phyloP scores from a whole-genome alignment of 2,797 vertebrate species.

The Sebastes goodei region DNA sequence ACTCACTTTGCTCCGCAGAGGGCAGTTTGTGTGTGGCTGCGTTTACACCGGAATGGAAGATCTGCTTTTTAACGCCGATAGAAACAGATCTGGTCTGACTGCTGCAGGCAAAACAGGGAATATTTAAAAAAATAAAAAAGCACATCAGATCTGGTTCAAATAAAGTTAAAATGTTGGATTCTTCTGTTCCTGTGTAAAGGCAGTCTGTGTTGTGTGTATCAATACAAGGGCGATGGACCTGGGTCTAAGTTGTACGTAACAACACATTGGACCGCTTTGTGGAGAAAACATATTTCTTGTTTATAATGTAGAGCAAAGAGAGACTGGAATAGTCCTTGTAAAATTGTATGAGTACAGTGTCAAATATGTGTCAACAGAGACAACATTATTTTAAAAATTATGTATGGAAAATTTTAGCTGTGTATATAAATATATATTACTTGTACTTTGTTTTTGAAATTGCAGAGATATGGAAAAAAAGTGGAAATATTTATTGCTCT shows the following conservation, averaged over 20 bases:
- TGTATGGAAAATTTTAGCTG: slow-evolving; percentile 76
- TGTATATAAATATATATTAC: slow-evolving; percentile 82
- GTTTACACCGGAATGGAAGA: slow-evolving; percentile 25
- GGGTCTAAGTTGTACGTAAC: slow-evolving; percentile 31
- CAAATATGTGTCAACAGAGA: slow-evolving; percentile 77
- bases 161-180: neutral
- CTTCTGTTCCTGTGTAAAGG: slow-evolving; percentile 38
- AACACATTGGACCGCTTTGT: slow-evolving; percentile 25
- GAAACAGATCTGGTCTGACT: slow-evolving; percentile 48
- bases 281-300: slow-evolving; percentile 56
- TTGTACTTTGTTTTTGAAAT: slow-evolving; percentile 80
- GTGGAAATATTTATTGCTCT: slow-evolving; percentile 84
- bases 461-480: slow-evolving; percentile 76
- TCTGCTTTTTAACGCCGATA: neutral
- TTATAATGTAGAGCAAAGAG: slow-evolving; percentile 72
- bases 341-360: slow-evolving; percentile 78
- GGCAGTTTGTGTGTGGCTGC: slow-evolving; percentile 39
- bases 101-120: slow-evolving; percentile 38
- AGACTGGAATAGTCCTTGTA: slow-evolving; percentile 74
- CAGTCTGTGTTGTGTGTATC: slow-evolving; percentile 44
- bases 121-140: slow-evolving; percentile 5
- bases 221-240: slow-evolving; percentile 7
- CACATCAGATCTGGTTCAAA: slow-evolving; percentile 44
- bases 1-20: slow-evolving; percentile 57
- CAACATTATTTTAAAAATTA: slow-evolving; percentile 77